These are phyloP conservation scores for Drosophila buzzatii DNA, from an alignment of 2,888 invertebrate species.

Conservation along the genomic window DNA sequence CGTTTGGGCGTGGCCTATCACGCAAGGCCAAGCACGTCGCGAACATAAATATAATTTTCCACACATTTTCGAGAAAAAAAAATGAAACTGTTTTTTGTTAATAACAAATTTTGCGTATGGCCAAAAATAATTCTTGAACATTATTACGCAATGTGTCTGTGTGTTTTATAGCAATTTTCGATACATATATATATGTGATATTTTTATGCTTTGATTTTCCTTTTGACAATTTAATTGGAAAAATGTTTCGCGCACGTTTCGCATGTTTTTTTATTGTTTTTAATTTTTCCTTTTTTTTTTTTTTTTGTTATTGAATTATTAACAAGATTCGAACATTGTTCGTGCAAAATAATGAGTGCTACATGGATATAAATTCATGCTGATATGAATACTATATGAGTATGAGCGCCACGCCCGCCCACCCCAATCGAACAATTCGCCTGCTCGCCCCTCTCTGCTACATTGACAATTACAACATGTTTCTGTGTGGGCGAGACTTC, in stretches of 20 bases:
- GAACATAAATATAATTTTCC: conserved; percentile 44
- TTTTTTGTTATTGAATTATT: conserved; percentile 62
- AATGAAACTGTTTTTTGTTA: conserved; percentile 3
- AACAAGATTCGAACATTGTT: conserved; percentile 59
- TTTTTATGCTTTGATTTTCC: conserved; percentile 30
- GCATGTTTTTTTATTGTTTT: conserved; percentile 23
- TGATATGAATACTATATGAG: conserved; percentile 42
- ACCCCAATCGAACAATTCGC: neutral
- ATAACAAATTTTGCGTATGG: conserved; percentile 46
- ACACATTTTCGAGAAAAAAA: conserved; percentile 32
- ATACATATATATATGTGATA: conserved; percentile 12
- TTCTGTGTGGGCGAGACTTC: conserved; percentile 52
- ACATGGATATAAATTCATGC: conserved; percentile 66
- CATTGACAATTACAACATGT: conserved; percentile 74
- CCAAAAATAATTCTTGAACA: conserved; percentile 57
- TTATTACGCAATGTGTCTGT: conserved; percentile 55
- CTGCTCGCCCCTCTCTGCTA: conserved; percentile 6
- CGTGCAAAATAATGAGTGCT: conserved; percentile 68
- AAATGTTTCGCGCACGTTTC: conserved; percentile 56
- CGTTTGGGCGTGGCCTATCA: conserved; percentile 20
- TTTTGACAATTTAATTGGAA: conserved; percentile 56
- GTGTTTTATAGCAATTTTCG: conserved; percentile 9
- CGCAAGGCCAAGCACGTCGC: conserved; percentile 44
- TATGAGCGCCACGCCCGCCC: conserved; percentile 6
- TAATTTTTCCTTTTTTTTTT: neutral